Conservation (phyloP, 2,113 vertebrate species). For the Laticauda laticaudata region DNA sequence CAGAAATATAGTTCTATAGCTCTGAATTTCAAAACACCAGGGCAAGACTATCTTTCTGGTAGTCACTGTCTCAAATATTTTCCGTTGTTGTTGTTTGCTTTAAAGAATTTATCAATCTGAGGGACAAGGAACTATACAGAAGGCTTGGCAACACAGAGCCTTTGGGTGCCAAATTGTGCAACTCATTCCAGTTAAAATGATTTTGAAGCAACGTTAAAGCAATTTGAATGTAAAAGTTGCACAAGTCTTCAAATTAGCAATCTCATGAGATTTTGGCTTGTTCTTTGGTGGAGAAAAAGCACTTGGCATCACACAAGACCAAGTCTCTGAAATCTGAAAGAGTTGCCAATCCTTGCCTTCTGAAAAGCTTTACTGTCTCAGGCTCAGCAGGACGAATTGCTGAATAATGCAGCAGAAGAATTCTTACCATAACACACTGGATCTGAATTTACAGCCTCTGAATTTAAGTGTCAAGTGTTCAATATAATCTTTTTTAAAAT, state of each 20-base stretch:
- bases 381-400: not conserved
- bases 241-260: not conserved
- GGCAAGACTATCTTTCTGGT: not conserved
- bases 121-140: not conserved
- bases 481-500: not conserved
- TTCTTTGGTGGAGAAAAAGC: not conserved
- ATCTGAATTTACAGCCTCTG: not conserved
- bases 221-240: not conserved
- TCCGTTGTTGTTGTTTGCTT: not conserved
- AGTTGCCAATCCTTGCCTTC: not conserved
- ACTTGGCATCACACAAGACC: not conserved
- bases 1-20: not conserved
- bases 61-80: not conserved
- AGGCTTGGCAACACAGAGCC: not conserved
- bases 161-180: not conserved
- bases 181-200: not conserved
- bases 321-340: not conserved
- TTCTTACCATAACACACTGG: not conserved
- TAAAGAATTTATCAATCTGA: not conserved
- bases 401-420: not conserved
- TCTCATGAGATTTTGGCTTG: not conserved
- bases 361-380: not conserved
- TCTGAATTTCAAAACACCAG: not conserved
- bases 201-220: not conserved
- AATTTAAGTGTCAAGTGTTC: not conserved